A percentile compares a stretch with the other conserved stretches of the same genome.
phyloP scores from a whole-genome alignment of 2,797 vertebrate species.

The Mareca penelope region DNA sequence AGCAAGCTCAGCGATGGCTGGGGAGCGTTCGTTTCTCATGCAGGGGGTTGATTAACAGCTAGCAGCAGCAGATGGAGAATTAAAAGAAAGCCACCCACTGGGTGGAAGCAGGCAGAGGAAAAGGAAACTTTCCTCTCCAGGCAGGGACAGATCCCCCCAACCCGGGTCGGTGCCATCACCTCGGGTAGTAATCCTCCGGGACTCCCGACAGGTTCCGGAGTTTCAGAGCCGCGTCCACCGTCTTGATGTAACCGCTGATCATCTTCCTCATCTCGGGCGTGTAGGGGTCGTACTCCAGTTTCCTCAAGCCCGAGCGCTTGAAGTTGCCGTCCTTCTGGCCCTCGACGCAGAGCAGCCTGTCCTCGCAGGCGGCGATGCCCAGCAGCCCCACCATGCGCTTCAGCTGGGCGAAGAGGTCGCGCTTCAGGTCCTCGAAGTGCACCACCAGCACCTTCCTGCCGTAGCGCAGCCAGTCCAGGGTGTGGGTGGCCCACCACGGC shows the following conservation, averaged over 20 bases:
- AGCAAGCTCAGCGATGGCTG: conserved; percentile 1
- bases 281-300: conserved; percentile 95
- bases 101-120: conserved; percentile 58
- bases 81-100: conserved; percentile 63
- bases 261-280: conserved; percentile 86
- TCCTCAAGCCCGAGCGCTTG: conserved; percentile 92
- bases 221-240: conserved; percentile 86
- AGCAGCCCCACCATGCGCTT: conserved; percentile 91
- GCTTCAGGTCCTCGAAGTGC: conserved; percentile 93
- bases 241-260: conserved; percentile 88
- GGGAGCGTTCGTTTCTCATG: conserved; percentile 53
- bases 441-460: conserved; percentile 92
- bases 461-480: conserved; percentile 92
- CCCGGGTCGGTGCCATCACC: conserved; percentile 78
- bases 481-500: conserved; percentile 97
- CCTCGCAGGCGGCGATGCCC: conserved; percentile 85
- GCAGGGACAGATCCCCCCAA: neutral
- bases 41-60: conserved; percentile 52
- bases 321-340: conserved; percentile 98
- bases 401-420: conserved; percentile 88
- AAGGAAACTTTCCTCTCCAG: neutral
- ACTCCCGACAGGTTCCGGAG: conserved; percentile 88
- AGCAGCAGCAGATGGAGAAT: conserved; percentile 41
- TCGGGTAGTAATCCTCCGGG: conserved; percentile 91
- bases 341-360: conserved; percentile 95